Base-by-base conservation (phyloP, 2,113 vertebrate species). In the Boleophthalmus pectinirostris region DNA sequence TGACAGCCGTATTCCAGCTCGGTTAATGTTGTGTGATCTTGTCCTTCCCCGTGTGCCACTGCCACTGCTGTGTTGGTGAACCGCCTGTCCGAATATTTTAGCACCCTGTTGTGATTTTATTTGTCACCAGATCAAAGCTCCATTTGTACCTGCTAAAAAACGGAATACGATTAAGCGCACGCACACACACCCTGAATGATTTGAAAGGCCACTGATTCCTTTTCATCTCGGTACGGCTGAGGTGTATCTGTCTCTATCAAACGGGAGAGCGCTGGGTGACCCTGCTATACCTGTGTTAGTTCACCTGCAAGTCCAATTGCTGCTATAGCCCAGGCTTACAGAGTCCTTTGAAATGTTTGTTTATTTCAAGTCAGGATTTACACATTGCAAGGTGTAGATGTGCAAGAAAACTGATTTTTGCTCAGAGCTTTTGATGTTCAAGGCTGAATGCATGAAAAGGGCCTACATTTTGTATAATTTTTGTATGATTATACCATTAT, bases 31-130 rank as follows among this genome's bases (percentile, higher is more conserved):
- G 29, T 64, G 47, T 63, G 51, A 69, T 69, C 66, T 70, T 69
- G 53, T 47, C 53, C 38, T 29, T 29, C 29, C 61, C 57, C 58
- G 33, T 71, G 38, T 70, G 54, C 69, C 58, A 73, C 73, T 77
- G 72, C 78, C 45, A 43, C 64, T 67, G 33, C 72, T 61, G 20
- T 73, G 61, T 84, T 74, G 61, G 47, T 72, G 33, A 72, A 54
- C 29, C 21, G 53, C 60, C 29, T 10, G 58, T 66, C 43, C 72
- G 72, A 79, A 57, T 77, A 23, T 75, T 79, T 53, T 25, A 49
- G 29, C 61, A 45, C 72, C 61, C 67, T 29, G 51, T 23, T 14
- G 56, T 66, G 47, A 64, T 74, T 70, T 68, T 13, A 78, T 72
- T 66, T 80, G 65, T 75, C 47, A 49, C 57, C 66, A 15, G 49